Evolutionary conservation across 2,797 vertebrate genomes (phyloP).

Genomic region (Schizothorax lantsangensis): DNA sequence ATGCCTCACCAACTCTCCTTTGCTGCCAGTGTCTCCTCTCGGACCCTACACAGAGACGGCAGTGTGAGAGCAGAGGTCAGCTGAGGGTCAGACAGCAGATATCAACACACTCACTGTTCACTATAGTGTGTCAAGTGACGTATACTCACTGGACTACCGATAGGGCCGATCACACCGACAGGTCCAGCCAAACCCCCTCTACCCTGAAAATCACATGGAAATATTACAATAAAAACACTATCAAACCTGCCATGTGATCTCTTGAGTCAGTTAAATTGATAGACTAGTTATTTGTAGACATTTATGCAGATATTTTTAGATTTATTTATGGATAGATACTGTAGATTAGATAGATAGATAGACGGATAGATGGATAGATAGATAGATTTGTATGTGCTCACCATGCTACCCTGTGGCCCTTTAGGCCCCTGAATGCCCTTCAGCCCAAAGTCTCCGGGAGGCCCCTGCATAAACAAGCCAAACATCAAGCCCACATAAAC

Average conservation of each 20-base stretch:
- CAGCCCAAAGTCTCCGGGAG: conserved; percentile 90
- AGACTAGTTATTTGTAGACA: not conserved
- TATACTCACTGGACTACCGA: conserved; percentile 85
- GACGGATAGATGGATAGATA: not conserved
- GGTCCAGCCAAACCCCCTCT: conserved; percentile 88
- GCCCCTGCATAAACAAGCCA: conserved; percentile 79
- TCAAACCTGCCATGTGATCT: not conserved
- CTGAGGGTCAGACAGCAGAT: not conserved
- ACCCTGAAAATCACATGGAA: conserved; percentile 76
- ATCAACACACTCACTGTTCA: not conserved
- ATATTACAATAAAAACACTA: not conserved
- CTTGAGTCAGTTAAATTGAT: not conserved
- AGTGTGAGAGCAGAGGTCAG: conserved; percentile 45
- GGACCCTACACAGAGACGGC: conserved; percentile 80
- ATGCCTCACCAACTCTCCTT: conserved; percentile 86
- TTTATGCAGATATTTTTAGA: not conserved
- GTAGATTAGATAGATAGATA: not conserved
- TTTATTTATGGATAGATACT: no score
- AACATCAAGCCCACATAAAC: not conserved
- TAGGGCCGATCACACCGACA: conserved; percentile 87
- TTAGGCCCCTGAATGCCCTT: conserved; percentile 92
- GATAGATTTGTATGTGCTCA: conserved; percentile 68
- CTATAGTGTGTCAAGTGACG: not conserved
- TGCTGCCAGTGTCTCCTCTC: conserved; percentile 89
- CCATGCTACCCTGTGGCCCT: conserved; percentile 88